Evolutionary conservation across 2,113 vertebrate genomes (phyloP).

Genomic region (Podocnemis expansa): DNA sequence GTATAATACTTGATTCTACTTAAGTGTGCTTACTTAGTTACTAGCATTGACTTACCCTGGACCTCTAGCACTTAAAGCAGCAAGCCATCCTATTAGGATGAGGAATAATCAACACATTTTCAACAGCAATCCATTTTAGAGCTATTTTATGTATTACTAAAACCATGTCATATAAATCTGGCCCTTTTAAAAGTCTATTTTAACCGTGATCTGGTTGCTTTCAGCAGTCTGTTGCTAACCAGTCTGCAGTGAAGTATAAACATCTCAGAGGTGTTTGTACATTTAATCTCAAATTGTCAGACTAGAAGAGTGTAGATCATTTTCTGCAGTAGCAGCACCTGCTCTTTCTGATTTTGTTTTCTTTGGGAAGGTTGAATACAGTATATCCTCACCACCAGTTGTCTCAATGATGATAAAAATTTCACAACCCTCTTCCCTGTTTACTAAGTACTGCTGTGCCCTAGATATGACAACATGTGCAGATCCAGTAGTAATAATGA

Average conservation of each 20-base stretch:
- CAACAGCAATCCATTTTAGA: not conserved
- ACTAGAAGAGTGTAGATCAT: not conserved
- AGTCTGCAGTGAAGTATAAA: not conserved
- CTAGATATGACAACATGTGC: slow-evolving; percentile 61
- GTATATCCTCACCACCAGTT: slow-evolving; percentile 26
- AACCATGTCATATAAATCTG: not conserved
- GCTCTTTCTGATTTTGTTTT: not conserved
- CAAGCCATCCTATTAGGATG: not conserved
- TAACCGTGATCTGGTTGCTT: not conserved
- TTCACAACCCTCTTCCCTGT: slow-evolving; percentile 39
- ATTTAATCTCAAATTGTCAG: slow-evolving; percentile 12
- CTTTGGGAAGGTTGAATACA: slow-evolving; percentile 13
- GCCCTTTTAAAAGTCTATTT: not conserved
- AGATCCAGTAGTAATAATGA: slow-evolving; percentile 63
- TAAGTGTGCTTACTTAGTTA: not conserved
- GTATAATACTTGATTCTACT: not conserved
- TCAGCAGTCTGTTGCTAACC: not conserved
- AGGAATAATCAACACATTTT: accelerated
- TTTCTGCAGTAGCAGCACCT: not conserved
- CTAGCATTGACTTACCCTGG: not conserved
- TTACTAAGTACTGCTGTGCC: slow-evolving; percentile 45
- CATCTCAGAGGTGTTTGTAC: not conserved
- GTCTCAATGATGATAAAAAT: slow-evolving; percentile 48
- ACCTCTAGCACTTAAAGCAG: not conserved
- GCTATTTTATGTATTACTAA: not conserved